Evolutionary conservation across 2,797 vertebrate species (phyloP), one percentile per base, ranked within the genome.

Genomic region (Toxotes lorentzi): DNA sequence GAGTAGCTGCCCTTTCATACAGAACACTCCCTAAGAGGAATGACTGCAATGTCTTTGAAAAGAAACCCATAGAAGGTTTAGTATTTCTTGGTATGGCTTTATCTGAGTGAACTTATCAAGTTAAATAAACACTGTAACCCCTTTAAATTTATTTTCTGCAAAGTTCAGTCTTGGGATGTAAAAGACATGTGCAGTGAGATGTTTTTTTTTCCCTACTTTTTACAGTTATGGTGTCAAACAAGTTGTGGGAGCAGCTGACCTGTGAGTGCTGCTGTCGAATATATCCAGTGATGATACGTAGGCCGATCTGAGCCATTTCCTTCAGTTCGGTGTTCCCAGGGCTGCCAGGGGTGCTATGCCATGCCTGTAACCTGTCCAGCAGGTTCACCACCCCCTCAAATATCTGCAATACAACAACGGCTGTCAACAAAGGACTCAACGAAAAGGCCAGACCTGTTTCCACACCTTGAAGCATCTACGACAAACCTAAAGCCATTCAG

Each of bases 261-360:
- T 98, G 97, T 0, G 96, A 92, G 86, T 97, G 96, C 81, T 97
- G 97, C 88, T 98, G 95, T 68, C 96, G 93, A 89, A 98, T 96
- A 73, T 98, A 99, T 23, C 97, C 97, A 0, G 97, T 88, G 32
- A 99, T 97, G 77, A 99, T 93, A 5, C 96, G 96, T 47, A 99
- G 95, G 67, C 98, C 98, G 0, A 98, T 96, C 93, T 98, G 97
- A 0, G 98, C 96, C 97, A 99, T 99, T 91, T 99, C 97, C 69
- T 93, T 96, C 38, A 99, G 96, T 48, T 99, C 97, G 0, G 94
- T 89, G 16, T 94, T 85, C 32, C 96, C 95, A 0, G 94, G 91
- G 84, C 95, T 93, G 57, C 96, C 95, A 0, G 93, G 89, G 83
- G 95, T 93, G 89, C 96, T 96, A 21, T 96, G 96, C 98, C 98